Evolutionary conservation across 2,888 invertebrate genomes (phyloP), one percentile per base, ranked within the genome.

Genomic region (Drosophila infuscata): DNA sequence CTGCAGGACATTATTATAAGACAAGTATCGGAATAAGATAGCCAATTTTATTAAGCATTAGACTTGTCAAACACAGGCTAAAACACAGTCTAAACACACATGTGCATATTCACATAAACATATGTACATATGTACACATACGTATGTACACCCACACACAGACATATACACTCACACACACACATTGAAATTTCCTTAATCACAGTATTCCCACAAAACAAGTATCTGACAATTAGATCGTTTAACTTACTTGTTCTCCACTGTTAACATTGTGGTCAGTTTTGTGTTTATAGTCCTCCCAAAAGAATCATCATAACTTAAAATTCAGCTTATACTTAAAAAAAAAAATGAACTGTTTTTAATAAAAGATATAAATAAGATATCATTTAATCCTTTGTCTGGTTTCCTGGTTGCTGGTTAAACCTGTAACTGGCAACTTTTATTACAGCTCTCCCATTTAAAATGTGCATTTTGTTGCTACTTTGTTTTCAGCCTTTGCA

Each of bases 1-100:
- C 89, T 94, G 4, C 93, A 94, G 67, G 95, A 96, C 91, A 94
- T 96, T 70, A 80, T 88, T 79, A 92, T 93, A 74, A 86, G 92
- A 51, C 92, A 93, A 83, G 76, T 93, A 15, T 62, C 82, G 48
- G 88, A 85, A 53, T 83, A 70, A 49, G n/a, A 9, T 43, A 33
- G 30, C 15, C 11, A 35, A 36, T 33, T 8, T 8, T 49, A 11
- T 8, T 67, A 43, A 52, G 32, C 5, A 7, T 48, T 48, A 41
- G 8, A 3, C 5, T 52, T 54, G 17, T 20, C 32, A 54, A 8
- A 8, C 5, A 38, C 15, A 33, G 4, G 9, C n/a, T 41, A n/a
- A 41, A n/a, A n/a, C 5, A 11, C 41, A 43, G 20, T 20, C 36
- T 36, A 17, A 11, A 65, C 33, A 59, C 57, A 65, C 20, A 41